phyloP scores from a whole-genome alignment of 2,113 vertebrate genomes.

The Chunga burmeisteri region DNA sequence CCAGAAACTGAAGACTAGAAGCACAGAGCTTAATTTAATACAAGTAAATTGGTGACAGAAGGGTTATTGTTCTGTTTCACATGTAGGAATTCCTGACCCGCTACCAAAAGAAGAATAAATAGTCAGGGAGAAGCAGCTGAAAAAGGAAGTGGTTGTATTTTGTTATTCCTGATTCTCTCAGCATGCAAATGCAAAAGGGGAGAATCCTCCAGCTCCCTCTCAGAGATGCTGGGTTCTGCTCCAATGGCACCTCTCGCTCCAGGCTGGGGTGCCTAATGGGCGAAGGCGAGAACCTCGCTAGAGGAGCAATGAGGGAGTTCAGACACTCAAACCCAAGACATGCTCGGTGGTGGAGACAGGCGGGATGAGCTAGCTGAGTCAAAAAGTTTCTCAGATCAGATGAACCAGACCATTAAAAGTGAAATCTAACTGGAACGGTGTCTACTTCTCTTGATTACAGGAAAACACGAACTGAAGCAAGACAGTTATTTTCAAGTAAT shows the following conservation, averaged over 20 bases:
- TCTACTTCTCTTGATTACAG: not conserved
- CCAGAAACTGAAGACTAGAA: not conserved
- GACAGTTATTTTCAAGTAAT: not conserved
- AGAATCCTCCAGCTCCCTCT: not conserved
- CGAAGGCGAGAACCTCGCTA: not conserved
- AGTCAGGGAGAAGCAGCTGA: not conserved
- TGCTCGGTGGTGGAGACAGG: not conserved
- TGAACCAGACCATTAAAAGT: not conserved
- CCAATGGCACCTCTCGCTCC: not conserved
- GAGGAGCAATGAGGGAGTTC: not conserved
- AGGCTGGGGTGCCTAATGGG: not conserved
- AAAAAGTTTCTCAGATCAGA: not conserved
- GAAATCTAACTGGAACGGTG: not conserved
- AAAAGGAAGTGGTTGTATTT: not conserved
- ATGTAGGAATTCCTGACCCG: not conserved
- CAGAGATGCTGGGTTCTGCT: not conserved
- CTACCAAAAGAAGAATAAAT: not conserved
- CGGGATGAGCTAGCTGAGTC: not conserved
- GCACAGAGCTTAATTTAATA: not conserved
- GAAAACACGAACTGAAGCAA: not conserved
- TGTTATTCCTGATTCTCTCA: not conserved
- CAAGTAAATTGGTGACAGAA: not conserved
- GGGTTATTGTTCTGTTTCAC: not conserved
- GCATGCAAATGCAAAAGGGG: not conserved
- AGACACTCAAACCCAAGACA: not conserved